Evolutionary conservation across 1,140 invertebrate species (phyloP).

Genomic region (Pantala flavescens): DNA sequence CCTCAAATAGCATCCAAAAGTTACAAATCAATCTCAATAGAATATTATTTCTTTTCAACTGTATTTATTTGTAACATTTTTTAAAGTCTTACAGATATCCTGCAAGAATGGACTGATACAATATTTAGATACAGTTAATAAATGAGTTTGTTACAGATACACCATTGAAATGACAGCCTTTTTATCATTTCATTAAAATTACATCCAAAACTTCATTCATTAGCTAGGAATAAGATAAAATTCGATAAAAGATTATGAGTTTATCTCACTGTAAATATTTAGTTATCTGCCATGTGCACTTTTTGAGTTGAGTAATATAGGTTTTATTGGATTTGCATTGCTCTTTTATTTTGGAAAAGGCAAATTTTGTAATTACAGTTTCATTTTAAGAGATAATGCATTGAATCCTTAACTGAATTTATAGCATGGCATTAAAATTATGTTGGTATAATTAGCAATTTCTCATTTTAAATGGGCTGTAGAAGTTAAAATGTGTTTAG

Average conservation of each 20-base stretch:
- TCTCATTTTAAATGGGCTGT: not conserved
- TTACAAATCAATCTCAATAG: too few species aligned
- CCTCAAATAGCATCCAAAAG: too few species aligned
- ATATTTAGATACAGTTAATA: too few species aligned
- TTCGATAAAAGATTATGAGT: too few species aligned
- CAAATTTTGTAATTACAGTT: not conserved
- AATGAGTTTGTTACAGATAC: too few species aligned
- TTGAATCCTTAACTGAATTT: not conserved
- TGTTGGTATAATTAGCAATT: conserved; percentile 2
- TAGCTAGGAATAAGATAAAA: not conserved
- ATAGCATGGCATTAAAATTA: not conserved
- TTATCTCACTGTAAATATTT: too few species aligned
- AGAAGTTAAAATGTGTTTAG: conserved; percentile 6
- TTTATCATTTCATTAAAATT: not conserved
- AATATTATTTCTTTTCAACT: too few species aligned
- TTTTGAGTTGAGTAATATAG: not conserved
- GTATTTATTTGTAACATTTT: too few species aligned
- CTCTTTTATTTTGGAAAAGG: not conserved
- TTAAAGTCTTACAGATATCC: too few species aligned
- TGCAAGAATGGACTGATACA: too few species aligned
- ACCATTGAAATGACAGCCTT: not conserved
- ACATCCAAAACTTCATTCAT: not conserved
- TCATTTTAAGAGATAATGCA: not conserved
- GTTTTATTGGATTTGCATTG: too few species aligned
- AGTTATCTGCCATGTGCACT: not conserved